Conservation (phyloP, 2,888 invertebrate species). For the Ennomos fuscantarius region DNA sequence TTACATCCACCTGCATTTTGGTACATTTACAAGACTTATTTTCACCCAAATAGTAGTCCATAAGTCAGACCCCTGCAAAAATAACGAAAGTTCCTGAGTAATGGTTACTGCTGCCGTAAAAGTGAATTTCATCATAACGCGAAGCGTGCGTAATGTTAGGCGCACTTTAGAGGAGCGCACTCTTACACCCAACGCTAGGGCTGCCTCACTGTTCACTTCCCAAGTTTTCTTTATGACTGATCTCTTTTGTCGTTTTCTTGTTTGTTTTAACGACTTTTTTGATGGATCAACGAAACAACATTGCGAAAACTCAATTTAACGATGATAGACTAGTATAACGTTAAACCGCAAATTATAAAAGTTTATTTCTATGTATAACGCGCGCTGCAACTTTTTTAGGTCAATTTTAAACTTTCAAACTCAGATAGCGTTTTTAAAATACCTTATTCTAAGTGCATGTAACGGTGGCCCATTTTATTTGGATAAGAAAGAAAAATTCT, state of each 20-base stretch:
- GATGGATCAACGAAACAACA: background rate
- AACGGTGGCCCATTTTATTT: no score
- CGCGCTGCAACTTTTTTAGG: no score
- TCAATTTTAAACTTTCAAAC: no score
- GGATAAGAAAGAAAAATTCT: no score
- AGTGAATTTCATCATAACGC: conserved; percentile 36
- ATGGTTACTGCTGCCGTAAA: conserved; percentile 32
- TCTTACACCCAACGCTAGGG: conserved; percentile 7
- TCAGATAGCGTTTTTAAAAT: no score
- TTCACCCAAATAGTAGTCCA: conserved; percentile 15
- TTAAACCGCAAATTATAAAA: conserved; percentile 3
- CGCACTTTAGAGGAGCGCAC: conserved; percentile 21
- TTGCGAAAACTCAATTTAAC: no score
- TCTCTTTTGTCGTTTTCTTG: conserved; percentile 16
- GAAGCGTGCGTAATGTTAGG: conserved; percentile 28
- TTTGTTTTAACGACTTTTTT: conserved; percentile 14
- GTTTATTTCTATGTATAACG: no score
- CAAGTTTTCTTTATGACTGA: conserved; percentile 20
- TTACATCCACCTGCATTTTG: conserved; percentile 4
- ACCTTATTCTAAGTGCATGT: no score
- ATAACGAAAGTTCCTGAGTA: conserved; percentile 32
- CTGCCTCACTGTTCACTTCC: conserved; percentile 9
- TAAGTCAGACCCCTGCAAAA: conserved; percentile 26
- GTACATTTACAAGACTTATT: conserved; percentile 18
- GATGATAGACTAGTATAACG: no score